Percentiles rank a stretch among this genome's conserved stretches.
Evolutionary conservation across 2,113 vertebrate genomes (phyloP).

Genomic region (Nettapus auritus): DNA sequence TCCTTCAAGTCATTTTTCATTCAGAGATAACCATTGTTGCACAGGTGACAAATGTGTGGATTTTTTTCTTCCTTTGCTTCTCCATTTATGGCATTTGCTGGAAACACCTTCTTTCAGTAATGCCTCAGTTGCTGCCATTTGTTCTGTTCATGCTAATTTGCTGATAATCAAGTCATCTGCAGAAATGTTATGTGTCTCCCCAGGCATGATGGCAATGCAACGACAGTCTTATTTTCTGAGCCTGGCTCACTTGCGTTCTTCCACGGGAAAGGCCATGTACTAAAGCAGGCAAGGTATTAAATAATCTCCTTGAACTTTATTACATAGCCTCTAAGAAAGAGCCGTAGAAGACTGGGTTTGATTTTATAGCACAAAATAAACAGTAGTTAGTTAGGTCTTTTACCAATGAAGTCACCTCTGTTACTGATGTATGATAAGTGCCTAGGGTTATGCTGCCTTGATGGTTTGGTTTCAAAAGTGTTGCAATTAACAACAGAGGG

Average conservation of each 20-base stretch:
- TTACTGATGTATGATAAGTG: background rate
- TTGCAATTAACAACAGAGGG: background rate
- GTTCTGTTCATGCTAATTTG: slow-evolving; percentile 80
- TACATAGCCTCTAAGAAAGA: background rate
- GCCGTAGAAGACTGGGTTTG: background rate
- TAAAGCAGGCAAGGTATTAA: slow-evolving; percentile 64
- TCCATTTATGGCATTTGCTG: slow-evolving; percentile 42
- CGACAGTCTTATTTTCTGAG: slow-evolving; percentile 69
- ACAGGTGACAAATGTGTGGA: slow-evolving; percentile 45
- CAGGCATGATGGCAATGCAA: slow-evolving; percentile 58
- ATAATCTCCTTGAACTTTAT: slow-evolving; percentile 55
- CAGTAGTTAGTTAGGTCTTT: background rate
- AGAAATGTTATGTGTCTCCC: slow-evolving; percentile 78
- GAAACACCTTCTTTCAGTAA: slow-evolving; percentile 52
- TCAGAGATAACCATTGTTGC: slow-evolving; percentile 40
- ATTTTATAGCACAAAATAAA: background rate
- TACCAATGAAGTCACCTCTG: background rate
- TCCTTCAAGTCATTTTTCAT: slow-evolving; percentile 47
- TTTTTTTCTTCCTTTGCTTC: background rate
- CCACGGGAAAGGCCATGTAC: slow-evolving; percentile 50
- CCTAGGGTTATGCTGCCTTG: background rate
- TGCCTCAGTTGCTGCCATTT: slow-evolving; percentile 68
- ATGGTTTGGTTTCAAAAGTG: background rate
- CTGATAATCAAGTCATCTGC: slow-evolving; percentile 82
- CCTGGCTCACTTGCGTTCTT: slow-evolving; percentile 68